These are phyloP conservation scores for Beris morrisii DNA, from an alignment of 2,888 invertebrate genomes.

Conservation along the genomic window DNA sequence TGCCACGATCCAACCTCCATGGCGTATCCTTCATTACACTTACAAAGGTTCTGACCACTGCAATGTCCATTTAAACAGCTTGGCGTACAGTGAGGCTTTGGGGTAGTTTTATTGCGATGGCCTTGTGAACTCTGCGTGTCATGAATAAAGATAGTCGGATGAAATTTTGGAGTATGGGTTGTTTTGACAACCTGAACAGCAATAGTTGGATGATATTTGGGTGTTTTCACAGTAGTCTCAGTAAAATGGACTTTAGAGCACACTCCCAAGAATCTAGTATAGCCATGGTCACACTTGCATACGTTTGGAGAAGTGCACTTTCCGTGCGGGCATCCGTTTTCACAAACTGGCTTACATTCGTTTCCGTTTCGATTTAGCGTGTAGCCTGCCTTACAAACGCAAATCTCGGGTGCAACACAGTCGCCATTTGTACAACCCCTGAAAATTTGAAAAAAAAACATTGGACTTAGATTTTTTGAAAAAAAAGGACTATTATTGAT, in stretches of 20 bases:
- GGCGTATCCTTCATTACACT: constrained; percentile 42
- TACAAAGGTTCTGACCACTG: constrained; percentile 46
- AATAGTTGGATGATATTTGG: constrained; percentile 12
- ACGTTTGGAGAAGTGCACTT: constrained; percentile 62
- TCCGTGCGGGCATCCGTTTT: constrained; percentile 58
- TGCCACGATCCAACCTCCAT: constrained; percentile 45
- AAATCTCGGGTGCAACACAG: constrained; percentile 56
- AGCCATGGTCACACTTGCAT: constrained; percentile 63
- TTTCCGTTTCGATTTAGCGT: constrained; percentile 46
- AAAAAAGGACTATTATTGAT: constrained; percentile 57
- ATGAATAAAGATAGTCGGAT: constrained; percentile 10
- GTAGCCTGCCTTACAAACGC: constrained; percentile 56
- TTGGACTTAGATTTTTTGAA: background rate
- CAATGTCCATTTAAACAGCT: constrained; percentile 54
- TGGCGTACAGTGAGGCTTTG: constrained; percentile 1
- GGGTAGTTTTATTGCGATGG: background rate
- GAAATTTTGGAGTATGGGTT: background rate
- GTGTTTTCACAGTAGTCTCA: background rate
- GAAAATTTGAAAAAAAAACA: constrained; percentile 1
- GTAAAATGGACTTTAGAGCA: constrained; percentile 41
- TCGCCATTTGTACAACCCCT: constrained; percentile 44
- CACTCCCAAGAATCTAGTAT: constrained; percentile 50
- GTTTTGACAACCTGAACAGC: constrained; percentile 1
- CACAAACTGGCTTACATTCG: constrained; percentile 48
- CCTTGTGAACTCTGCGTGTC: background rate